Evolutionary conservation across 2,888 invertebrate genomes (phyloP).

Genomic region (Cyclophora punctaria): DNA sequence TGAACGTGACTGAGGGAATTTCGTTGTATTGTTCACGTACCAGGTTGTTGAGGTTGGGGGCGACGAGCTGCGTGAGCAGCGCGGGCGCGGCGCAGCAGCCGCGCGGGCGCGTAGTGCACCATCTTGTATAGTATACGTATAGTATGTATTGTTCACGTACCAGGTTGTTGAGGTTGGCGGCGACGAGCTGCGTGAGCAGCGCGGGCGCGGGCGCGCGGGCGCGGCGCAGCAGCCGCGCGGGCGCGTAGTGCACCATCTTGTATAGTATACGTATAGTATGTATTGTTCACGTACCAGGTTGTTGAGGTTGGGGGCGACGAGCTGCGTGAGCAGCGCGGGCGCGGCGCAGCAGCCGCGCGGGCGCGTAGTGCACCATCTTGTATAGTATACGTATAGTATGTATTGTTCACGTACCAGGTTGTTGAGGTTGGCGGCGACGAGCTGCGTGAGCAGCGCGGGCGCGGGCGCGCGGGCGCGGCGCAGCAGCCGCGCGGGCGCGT

Average conservation of each 20-base stretch:
- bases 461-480: too few species aligned
- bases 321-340: conserved; percentile 92
- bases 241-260: conserved; percentile 98
- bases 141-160: conserved; percentile 63
- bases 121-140: too few species aligned
- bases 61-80: too few species aligned
- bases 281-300: conserved; percentile 82
- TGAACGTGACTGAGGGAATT: too few species aligned
- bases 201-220: conserved; percentile 83
- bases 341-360: conserved; percentile 81
- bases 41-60: too few species aligned
- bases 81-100: too few species aligned
- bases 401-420: too few species aligned
- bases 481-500: too few species aligned
- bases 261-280: conserved; percentile 66
- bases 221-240: conserved; percentile 81
- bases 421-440: too few species aligned
- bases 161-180: conserved; percentile 95
- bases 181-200: conserved; percentile 93
- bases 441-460: too few species aligned
- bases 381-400: conserved; percentile 66
- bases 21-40: too few species aligned
- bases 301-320: conserved; percentile 94
- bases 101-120: too few species aligned
- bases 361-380: conserved; percentile 98